Conservation (phyloP, 1,140 invertebrate genomes). For the Stegodyphus dumicola region DNA sequence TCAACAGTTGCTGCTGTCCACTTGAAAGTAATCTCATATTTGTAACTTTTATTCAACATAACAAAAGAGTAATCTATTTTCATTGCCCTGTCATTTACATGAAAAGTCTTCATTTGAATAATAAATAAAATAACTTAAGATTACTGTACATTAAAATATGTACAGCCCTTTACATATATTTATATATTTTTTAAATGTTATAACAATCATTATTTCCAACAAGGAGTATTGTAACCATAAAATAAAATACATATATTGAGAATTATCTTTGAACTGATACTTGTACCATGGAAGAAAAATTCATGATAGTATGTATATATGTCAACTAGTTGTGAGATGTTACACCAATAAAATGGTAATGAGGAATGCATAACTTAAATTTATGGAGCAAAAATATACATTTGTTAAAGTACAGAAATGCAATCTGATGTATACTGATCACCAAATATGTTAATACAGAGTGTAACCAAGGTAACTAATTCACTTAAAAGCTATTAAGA, state of each 20-base stretch:
- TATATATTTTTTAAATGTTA: background rate
- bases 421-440: conserved; percentile 11
- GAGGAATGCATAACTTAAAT: conserved; percentile 47
- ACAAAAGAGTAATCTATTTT: background rate
- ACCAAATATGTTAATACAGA: conserved; percentile 36
- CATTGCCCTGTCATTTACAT: background rate
- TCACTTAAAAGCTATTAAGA: no score
- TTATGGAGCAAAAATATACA: conserved; percentile 56
- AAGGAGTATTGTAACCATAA: no score
- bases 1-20: background rate
- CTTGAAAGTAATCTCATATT: background rate
- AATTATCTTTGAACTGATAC: no score
- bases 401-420: conserved; percentile 10
- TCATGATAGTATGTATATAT: no score
- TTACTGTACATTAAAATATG: background rate
- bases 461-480: conserved; percentile 28
- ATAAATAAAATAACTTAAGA: background rate
- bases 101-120: background rate
- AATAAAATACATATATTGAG: no score
- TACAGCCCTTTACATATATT: no score
- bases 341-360: conserved; percentile 14
- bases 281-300: no score
- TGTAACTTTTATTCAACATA: background rate
- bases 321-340: conserved; percentile 4
- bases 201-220: background rate